Conservation (phyloP, 1,140 invertebrate species). For the Drosophila kohkoa region DNA sequence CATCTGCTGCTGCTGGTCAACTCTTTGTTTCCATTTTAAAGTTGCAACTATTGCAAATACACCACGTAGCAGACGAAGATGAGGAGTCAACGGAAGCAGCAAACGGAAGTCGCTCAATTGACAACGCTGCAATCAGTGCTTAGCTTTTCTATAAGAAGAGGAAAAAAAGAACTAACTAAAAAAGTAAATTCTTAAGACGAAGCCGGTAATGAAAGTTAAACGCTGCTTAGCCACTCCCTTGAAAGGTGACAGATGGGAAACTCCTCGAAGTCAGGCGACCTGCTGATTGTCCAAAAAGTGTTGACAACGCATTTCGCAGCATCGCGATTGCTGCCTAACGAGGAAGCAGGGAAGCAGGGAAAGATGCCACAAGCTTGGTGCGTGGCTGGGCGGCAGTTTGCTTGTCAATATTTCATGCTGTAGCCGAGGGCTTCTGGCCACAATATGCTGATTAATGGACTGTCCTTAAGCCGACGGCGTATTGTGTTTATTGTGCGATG, state of each 20-base stretch:
- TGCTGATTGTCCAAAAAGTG: constrained; percentile 49
- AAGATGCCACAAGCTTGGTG: neutral
- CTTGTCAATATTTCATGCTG: constrained; percentile 41
- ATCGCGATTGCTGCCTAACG: constrained; percentile 14
- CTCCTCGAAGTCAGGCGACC: neutral
- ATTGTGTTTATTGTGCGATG: constrained; percentile 55
- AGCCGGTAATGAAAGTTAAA: constrained; percentile 41
- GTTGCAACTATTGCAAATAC: neutral
- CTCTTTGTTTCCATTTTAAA: constrained; percentile 52
- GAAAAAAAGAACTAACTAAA: no score
- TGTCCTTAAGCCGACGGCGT: constrained; percentile 37
- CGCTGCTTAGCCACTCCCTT: constrained; percentile 15
- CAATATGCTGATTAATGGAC: constrained; percentile 55
- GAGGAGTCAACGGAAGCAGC: constrained; percentile 11
- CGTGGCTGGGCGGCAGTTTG: constrained; percentile 27
- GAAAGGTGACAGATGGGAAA: neutral
- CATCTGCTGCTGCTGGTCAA: constrained; percentile 24
- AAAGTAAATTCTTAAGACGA: neutral
- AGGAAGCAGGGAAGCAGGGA: no score
- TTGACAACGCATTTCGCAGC: constrained; percentile 40
- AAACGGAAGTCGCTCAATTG: constrained; percentile 59
- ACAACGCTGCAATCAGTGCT: constrained; percentile 57
- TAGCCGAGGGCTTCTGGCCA: constrained; percentile 21
- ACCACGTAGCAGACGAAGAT: neutral
- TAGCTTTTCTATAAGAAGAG: no score